Evolutionary conservation across 2,797 vertebrate genomes (phyloP).

Genomic region (Rhadinocentrus ornatus): DNA sequence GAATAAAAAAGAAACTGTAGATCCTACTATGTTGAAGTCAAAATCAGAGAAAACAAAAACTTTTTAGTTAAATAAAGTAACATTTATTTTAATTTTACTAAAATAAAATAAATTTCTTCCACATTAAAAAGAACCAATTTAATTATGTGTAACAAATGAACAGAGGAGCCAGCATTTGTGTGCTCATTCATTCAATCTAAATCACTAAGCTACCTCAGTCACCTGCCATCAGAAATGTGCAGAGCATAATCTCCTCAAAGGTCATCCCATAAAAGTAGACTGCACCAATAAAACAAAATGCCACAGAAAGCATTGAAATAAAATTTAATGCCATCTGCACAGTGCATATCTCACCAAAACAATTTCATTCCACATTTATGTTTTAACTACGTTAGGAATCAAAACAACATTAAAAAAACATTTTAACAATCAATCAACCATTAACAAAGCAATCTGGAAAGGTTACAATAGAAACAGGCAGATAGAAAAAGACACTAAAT

Average conservation of each 20-base stretch:
- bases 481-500: constrained; percentile 1
- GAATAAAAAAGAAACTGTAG: neutral
- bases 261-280: constrained; percentile 54
- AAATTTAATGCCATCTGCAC: neutral
- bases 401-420: constrained; percentile 23
- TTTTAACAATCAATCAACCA: constrained; percentile 43
- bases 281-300: constrained; percentile 62
- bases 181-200: constrained; percentile 11
- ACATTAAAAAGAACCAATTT: neutral
- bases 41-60: no score
- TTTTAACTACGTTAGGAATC: constrained; percentile 13
- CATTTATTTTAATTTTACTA: no score
- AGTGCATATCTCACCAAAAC: constrained; percentile 13
- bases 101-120: neutral
- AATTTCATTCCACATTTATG: constrained; percentile 28
- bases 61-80: no score
- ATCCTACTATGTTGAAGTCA: neutral
- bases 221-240: constrained; percentile 31
- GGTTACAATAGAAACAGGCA: neutral
- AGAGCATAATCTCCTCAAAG: constrained; percentile 50
- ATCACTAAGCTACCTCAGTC: constrained; percentile 18
- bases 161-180: neutral
- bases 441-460: constrained; percentile 36
- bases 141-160: neutral
- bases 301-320: constrained; percentile 31